A percentile compares a stretch with the other conserved stretches of the same genome.
Evolutionary conservation across 2,888 invertebrate genomes (phyloP).

Genomic region (Catocala sponsa): DNA sequence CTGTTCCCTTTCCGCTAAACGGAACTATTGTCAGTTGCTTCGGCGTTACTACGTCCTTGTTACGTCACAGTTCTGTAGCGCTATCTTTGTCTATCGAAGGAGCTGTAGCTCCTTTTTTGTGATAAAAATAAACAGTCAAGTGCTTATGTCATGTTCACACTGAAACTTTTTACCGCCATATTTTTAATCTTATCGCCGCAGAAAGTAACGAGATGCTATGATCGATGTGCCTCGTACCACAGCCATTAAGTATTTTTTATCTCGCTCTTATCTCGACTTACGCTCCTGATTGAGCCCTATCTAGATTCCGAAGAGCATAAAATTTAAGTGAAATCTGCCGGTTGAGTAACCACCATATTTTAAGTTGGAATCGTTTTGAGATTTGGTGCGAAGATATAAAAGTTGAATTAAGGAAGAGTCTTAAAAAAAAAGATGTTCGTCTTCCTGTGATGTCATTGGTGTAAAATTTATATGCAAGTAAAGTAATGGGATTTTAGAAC

Average conservation of each 20-base stretch:
- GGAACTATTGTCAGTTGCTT: too few relatives aligned
- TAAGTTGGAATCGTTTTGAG: constrained; percentile 40
- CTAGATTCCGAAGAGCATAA: constrained; percentile 54
- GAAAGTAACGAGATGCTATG: constrained; percentile 51
- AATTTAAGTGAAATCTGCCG: constrained; percentile 45
- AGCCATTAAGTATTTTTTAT: constrained; percentile 59
- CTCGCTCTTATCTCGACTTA: constrained; percentile 46
- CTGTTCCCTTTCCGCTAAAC: too few relatives aligned
- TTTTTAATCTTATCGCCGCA: constrained; percentile 15
- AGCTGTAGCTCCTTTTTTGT: too few relatives aligned
- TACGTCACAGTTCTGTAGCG: too few relatives aligned
- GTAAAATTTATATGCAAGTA: not conserved
- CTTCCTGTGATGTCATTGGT: not conserved
- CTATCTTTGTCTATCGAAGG: too few relatives aligned
- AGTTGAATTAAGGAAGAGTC: constrained; percentile 6
- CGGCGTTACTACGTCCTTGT: too few relatives aligned
- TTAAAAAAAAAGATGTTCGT: not conserved
- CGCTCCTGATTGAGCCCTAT: constrained; percentile 44
- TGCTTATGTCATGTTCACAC: not conserved
- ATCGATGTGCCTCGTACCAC: constrained; percentile 61
- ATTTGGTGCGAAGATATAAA: constrained; percentile 40
- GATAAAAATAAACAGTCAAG: too few relatives aligned
- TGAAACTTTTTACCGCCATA: constrained; percentile 1
- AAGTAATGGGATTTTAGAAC: too few relatives aligned
- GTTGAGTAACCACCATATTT: constrained; percentile 34